These are phyloP conservation scores for Anguilla japonica DNA, from an alignment of 2,113 vertebrate species.

Conservation along the genomic window DNA sequence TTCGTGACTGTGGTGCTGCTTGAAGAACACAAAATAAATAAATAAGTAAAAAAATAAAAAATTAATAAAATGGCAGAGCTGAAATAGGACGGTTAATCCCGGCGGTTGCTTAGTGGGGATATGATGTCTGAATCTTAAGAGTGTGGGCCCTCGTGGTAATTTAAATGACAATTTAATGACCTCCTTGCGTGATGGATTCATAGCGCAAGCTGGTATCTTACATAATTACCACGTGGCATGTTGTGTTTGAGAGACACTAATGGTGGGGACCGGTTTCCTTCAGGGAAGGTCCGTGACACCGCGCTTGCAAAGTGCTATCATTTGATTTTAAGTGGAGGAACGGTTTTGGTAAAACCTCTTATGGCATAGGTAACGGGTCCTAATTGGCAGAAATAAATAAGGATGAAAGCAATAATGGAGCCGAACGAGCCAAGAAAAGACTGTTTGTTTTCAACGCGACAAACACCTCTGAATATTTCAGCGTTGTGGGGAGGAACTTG, in stretches of 20 bases:
- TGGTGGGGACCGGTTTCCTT: conserved; percentile 21
- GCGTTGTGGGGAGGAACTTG: neutral
- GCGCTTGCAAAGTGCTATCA: conserved; percentile 1
- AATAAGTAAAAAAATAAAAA: neutral
- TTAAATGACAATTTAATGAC: conserved; percentile 27
- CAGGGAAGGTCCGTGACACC: neutral
- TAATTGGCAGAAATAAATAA: neutral
- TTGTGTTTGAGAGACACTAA: conserved; percentile 25
- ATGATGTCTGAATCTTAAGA: conserved; percentile 17
- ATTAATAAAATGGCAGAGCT: neutral
- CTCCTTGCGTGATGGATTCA: conserved; percentile 23
- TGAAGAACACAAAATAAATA: neutral
- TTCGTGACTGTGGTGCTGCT: neutral
- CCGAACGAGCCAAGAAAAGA: neutral
- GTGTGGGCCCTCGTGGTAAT: conserved; percentile 7
- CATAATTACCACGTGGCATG: conserved; percentile 20
- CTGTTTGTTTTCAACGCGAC: neutral
- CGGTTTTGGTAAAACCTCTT: conserved; percentile 8
- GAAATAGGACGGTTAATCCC: neutral
- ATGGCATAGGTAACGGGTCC: conserved; percentile 1
- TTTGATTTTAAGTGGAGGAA: conserved; percentile 25
- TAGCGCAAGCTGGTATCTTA: conserved; percentile 26
- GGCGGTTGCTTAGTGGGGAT: conserved; percentile 14
- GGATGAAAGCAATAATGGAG: conserved; percentile 12
- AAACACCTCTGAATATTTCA: neutral